phyloP scores from a whole-genome alignment of 2,888 invertebrate species.

The Drosophila limbata region DNA sequence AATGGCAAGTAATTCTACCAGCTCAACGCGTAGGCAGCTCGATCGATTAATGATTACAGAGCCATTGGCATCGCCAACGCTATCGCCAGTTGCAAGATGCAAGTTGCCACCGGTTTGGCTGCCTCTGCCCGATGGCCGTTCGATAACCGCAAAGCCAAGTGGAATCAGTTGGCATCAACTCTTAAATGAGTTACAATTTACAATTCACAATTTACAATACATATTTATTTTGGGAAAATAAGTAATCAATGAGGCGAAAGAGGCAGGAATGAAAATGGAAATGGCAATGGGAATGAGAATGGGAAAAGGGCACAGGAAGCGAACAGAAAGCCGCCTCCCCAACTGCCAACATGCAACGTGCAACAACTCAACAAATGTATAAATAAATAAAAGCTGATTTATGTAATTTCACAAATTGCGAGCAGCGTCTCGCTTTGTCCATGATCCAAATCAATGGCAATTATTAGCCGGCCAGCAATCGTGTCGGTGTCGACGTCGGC shows the following conservation, averaged over 20 bases:
- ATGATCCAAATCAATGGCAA: conserved; percentile 76
- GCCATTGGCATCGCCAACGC: conserved; percentile 42
- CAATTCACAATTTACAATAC: conserved; percentile 82
- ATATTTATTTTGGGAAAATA: conserved; percentile 81
- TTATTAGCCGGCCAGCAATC: conserved; percentile 75
- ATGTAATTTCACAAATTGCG: conserved; percentile 82
- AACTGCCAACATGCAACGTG: conserved; percentile 5
- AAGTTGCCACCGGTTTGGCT: conserved; percentile 24
- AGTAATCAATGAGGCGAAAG: conserved; percentile 67
- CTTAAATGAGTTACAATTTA: conserved; percentile 69
- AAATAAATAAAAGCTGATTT: conserved; percentile 82
- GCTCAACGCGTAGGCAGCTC: conserved; percentile 61
- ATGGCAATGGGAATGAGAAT: conserved; percentile 12
- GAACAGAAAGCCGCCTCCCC: neutral
- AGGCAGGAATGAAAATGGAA: conserved; percentile 13
- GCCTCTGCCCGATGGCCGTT: conserved; percentile 58
- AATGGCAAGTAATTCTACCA: conserved; percentile 23
- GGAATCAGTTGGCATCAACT: conserved; percentile 4
- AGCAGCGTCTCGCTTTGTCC: conserved; percentile 45
- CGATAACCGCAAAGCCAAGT: conserved; percentile 62
- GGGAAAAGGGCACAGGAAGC: conserved; percentile 22
- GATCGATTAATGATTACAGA: conserved; percentile 76
- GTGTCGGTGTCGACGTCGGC: conserved; percentile 44
- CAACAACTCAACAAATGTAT: conserved; percentile 67
- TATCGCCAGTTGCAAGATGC: conserved; percentile 5